Evolutionary conservation across 2,113 vertebrate genomes (phyloP), one percentile per base, ranked within the genome.

Genomic region (Odocoileus hemionus): DNA sequence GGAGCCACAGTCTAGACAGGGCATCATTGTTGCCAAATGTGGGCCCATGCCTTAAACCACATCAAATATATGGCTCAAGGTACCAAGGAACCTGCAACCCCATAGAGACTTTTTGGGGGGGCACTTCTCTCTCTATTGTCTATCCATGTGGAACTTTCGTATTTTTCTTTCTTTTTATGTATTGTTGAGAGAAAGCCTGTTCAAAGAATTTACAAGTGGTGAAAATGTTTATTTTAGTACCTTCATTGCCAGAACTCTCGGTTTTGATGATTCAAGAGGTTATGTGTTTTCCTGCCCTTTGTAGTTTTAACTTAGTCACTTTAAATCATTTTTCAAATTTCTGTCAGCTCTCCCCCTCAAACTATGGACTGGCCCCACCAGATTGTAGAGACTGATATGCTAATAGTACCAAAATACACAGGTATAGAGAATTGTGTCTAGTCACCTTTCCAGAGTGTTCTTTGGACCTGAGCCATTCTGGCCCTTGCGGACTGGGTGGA

Each of bases 211-310:
- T 82, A 78, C n/a, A 88, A 91, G 50, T 64, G 60, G n/a, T 67
- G 30, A 84, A 96, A 97, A 94, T 93, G 80, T 85, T 91, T 97
- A 89, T 67, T 92, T 96, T 89, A 85, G 61, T 94, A 84, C 84
- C 36, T 55, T 64, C 16, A 47, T 85, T 93, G 89, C 93, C 78
- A 91, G 9, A 82, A 96, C 57, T 87, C 91, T 80, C 50, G 39
- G 54, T 89, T 58, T 91, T 86, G 70, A 94, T 97, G 83, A 96
- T 60, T 91, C 67, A 91, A 93, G 95, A 47, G 79, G 21, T 52
- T 93, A 39, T 50, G 39, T 60, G 26, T 93, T 94, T 96, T 96
- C 55, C n/a, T 94, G 58, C 17, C 47, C 54, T 91, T 95, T 80
- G 45, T 61, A 86, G 78, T 91, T 91, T 93, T 80, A 26, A 52